Evolutionary conservation across 2,113 vertebrate genomes (phyloP), one percentile per base, ranked within the genome.

Genomic region (Mormyrus lacerda): DNA sequence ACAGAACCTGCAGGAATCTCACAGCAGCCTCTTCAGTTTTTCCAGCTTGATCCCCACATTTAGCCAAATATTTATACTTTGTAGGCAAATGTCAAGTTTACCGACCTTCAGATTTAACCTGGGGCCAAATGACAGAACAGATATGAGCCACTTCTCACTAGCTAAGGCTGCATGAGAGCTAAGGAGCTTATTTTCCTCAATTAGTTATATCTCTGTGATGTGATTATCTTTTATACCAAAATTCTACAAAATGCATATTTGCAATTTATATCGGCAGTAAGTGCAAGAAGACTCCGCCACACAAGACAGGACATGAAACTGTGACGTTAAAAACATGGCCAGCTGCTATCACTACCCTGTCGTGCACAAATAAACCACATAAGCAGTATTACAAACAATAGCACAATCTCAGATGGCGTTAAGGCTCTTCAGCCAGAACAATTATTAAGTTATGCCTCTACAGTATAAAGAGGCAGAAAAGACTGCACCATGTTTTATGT

Each of bases 31-130:
- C 15, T 83, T 47, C 35, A 19, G 13, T 47, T 84, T n/a, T 84
- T 24, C 44, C 82, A 84, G 44, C 21, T 47, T 47, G 44, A 84
- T 84, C 82, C 44, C 45, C 42, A 84, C 42, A 44, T 84, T 84
- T 84, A 24, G 7, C 21, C 19, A 84, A 84, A 84, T 84, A 47
- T 84, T 84, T 84, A 84, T 84, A 84, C 82, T 84, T 24, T 47
- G 21, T 45, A 24, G 82, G 39, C 82, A 84, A 45, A 84, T 84
- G 39, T 84, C 82, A 84, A 84, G 21, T 84, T n/a, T 84, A 84
- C 21, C 39, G 39, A 44, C 82, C 44, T 84, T 44, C 39, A 47
- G 24, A 47, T 47, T 47, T 84, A 47, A 84, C 82, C 44, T 84
- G 82, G 7, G 82, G 82, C 73, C 35, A 39, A 79, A 42, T 79